Evolutionary conservation across 2,888 invertebrate species (phyloP), one percentile per base, ranked within the genome.

Genomic region (Gastracanthus pulcherrimus): DNA sequence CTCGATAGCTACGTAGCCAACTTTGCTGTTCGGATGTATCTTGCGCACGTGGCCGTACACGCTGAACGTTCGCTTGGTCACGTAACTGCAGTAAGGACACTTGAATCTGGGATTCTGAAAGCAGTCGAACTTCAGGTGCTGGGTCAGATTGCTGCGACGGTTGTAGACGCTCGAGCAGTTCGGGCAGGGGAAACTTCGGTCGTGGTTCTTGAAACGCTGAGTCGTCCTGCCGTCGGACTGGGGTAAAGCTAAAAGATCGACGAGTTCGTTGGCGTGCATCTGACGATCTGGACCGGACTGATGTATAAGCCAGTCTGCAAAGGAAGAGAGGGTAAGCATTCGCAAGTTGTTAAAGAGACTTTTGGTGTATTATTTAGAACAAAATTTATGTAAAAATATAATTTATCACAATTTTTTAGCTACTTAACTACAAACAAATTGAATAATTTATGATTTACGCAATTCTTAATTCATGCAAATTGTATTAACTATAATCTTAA

Each of bases 41-140:
- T 6, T 1, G 6, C 81, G 76, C 0, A 71, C 60, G 13, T 81
- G 81, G 6, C 38, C 13, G n/a, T 81, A 81, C 26, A 72, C 36
- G 29, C 36, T 55, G 3, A 58, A 71, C 3, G 48, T 77, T 13
- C 45, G 29, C 16, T 72, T 72, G 19, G 16, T n/a, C 16, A 26
- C 23, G 41, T 45, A 19, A 3, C 34, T 9, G 34, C 81, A 77
- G 31, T 81, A 48, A 0, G 34, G 72, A 34, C 81, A 81, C 1
- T 9, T 3, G 26, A 76, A 76, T 41, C 71, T 66, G 9, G 76
- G 81, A 1, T 51, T 60, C 23, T 55, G n/a, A 16, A 67, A 66
- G 13, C 81, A 81, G 7, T 58, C 26, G 16, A 67, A 72, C 3
- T 41, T 76, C 3, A 51, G 9, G n/a, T 81, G 81, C 23, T 77